Evolutionary conservation across 2,797 vertebrate genomes (phyloP).

Genomic region (Sebastes oblongus): DNA sequence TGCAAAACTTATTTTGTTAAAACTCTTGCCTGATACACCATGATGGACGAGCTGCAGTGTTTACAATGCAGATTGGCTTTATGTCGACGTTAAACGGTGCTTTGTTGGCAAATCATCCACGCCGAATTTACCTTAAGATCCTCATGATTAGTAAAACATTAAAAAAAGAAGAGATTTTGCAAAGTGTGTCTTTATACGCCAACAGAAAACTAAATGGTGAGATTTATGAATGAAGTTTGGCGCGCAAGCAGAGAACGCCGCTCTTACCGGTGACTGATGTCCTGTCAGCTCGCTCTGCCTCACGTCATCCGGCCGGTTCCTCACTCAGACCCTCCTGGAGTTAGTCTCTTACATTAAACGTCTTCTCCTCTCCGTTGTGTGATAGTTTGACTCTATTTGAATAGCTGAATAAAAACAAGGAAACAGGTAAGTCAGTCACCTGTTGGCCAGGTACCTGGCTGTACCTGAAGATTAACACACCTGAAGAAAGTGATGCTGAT

Average conservation of each 20-base stretch:
- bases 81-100: too few species aligned
- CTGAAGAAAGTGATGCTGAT: neutral
- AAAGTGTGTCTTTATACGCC: rapidly evolving
- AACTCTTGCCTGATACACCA: neutral
- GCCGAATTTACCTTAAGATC: neutral
- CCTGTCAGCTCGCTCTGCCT: neutral
- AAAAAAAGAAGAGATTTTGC: rapidly evolving
- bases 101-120: neutral
- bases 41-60: neutral
- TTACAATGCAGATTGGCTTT: neutral
- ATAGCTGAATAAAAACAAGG: conserved; percentile 56
- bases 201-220: rapidly evolving
- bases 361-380: neutral
- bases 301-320: neutral
- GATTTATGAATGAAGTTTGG: neutral
- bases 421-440: conserved; percentile 58
- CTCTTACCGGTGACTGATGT: neutral
- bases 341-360: neutral
- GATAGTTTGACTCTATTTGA: conserved; percentile 42
- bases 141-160: neutral
- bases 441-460: neutral
- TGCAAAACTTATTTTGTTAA: neutral
- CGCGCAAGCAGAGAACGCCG: rapidly evolving
- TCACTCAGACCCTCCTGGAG: neutral
- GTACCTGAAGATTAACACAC: too few species aligned